Conservation (phyloP, 2,888 invertebrate genomes). For the Strigamia crassipes region DNA sequence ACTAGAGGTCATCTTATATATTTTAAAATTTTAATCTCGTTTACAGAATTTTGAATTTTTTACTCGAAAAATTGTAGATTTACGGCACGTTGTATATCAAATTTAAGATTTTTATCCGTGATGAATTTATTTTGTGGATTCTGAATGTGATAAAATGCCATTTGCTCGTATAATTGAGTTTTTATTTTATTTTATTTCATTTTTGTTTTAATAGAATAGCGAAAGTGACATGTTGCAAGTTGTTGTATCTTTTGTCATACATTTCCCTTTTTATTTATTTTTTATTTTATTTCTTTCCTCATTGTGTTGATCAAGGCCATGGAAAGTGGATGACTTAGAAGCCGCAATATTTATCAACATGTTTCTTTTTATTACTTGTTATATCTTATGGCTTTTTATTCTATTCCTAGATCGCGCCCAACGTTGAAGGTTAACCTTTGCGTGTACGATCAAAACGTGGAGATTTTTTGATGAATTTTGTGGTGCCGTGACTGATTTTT, state of each 20-base stretch:
- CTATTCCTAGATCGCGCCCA: not conserved
- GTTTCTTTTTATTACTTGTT: constrained; percentile 4
- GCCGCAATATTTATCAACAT: not conserved
- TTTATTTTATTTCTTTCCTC: constrained; percentile 4
- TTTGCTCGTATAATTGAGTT: constrained; percentile 12
- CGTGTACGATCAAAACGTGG: not conserved
- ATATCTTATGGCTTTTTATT: not conserved
- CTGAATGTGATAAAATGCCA: not conserved
- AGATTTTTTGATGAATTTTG: not conserved
- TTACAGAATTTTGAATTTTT: not conserved
- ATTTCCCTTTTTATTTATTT: not conserved
- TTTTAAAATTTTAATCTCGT: not conserved
- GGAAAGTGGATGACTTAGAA: constrained; percentile 31
- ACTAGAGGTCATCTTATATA: not conserved
- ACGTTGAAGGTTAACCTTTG: not conserved
- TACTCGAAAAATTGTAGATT: no score
- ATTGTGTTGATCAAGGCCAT: constrained; percentile 35
- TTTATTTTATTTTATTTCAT: not conserved
- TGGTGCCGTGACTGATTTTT: not conserved
- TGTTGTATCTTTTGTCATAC: constrained; percentile 25
- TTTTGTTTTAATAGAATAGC: not conserved
- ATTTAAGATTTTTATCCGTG: not conserved
- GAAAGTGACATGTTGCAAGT: constrained; percentile 19
- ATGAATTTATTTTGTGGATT: not conserved
- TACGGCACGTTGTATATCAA: not conserved